phyloP scores from a whole-genome alignment of 2,888 invertebrate species.

The Acrocyrtus sp. region DNA sequence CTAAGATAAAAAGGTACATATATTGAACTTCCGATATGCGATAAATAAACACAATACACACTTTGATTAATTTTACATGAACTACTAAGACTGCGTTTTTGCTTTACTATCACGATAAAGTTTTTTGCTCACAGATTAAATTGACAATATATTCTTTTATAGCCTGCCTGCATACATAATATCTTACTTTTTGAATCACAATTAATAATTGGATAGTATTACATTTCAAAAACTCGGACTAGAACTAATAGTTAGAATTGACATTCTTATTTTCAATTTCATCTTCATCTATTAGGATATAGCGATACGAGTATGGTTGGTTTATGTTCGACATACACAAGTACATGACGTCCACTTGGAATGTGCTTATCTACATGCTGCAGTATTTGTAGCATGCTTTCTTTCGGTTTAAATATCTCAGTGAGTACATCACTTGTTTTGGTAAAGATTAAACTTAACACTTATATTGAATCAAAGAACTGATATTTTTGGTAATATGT shows the following conservation, averaged over 20 bases:
- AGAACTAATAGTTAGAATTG: slow-evolving; percentile 29
- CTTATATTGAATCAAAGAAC: too few relatives aligned
- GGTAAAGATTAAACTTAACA: background rate
- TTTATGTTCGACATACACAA: slow-evolving; percentile 8
- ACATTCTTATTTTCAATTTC: slow-evolving; percentile 23
- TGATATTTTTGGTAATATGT: background rate
- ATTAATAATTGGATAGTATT: slow-evolving; percentile 26
- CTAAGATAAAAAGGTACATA: too few relatives aligned
- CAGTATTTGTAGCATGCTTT: too few relatives aligned
- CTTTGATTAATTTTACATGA: slow-evolving; percentile 15
- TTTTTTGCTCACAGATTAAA: slow-evolving; percentile 44
- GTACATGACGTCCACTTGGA: slow-evolving; percentile 26
- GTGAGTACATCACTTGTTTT: background rate
- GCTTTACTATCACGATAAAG: slow-evolving; percentile 44
- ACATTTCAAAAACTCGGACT: slow-evolving; percentile 33
- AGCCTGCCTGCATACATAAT: slow-evolving; percentile 30
- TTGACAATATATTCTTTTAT: slow-evolving; percentile 19
- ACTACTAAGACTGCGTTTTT: slow-evolving; percentile 58
- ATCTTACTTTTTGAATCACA: slow-evolving; percentile 42
- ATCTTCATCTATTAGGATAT: slow-evolving; percentile 11
- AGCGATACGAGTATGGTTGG: background rate
- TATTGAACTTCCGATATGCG: too few relatives aligned
- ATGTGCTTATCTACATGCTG: slow-evolving; percentile 2
- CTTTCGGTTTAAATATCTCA: background rate
- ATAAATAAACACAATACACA: background rate